A percentile compares a stretch with the other conserved stretches of the same genome.
These are phyloP conservation scores for Carabus problematicus DNA, from an alignment of 2,888 invertebrate genomes.

Conservation along the genomic window DNA sequence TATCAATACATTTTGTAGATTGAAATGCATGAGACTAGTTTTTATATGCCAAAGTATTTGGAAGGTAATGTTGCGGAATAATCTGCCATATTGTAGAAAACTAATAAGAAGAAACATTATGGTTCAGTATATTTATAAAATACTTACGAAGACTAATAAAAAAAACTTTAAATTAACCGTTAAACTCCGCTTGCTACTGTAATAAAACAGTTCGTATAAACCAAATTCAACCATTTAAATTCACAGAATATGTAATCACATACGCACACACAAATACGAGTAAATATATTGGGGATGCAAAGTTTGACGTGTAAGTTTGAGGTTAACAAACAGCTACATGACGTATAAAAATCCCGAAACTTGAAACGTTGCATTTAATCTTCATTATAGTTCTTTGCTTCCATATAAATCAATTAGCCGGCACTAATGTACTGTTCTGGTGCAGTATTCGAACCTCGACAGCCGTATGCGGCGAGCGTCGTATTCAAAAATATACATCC, in stretches of 20 bases:
- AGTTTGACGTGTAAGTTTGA: neutral
- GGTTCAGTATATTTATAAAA: too few relatives aligned
- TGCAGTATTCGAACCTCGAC: constrained; percentile 29
- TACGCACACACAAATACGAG: neutral
- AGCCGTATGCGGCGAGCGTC: constrained; percentile 20
- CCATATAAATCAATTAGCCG: constrained; percentile 41
- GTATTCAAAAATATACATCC: constrained; percentile 39
- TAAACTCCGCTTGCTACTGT: constrained; percentile 30
- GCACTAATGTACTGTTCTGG: constrained; percentile 35
- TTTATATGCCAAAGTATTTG: too few relatives aligned
- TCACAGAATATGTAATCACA: neutral
- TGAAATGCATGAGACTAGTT: too few relatives aligned
- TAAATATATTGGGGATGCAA: too few relatives aligned
- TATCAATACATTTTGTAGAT: too few relatives aligned
- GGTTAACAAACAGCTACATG: constrained; percentile 8
- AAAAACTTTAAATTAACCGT: constrained; percentile 40
- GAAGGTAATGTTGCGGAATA: too few relatives aligned
- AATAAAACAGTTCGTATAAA: constrained; percentile 37
- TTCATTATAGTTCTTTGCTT: constrained; percentile 33
- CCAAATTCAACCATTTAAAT: constrained; percentile 34
- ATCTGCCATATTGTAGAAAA: too few relatives aligned
- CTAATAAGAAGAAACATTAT: too few relatives aligned
- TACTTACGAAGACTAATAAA: constrained; percentile 28
- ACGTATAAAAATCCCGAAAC: constrained; percentile 31
- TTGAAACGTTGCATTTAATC: constrained; percentile 31